Evolutionary conservation across 53 echinoderm and acorn worm species (phyloP), one percentile per base, ranked within the genome.

Genomic region (Crossaster papposus): DNA sequence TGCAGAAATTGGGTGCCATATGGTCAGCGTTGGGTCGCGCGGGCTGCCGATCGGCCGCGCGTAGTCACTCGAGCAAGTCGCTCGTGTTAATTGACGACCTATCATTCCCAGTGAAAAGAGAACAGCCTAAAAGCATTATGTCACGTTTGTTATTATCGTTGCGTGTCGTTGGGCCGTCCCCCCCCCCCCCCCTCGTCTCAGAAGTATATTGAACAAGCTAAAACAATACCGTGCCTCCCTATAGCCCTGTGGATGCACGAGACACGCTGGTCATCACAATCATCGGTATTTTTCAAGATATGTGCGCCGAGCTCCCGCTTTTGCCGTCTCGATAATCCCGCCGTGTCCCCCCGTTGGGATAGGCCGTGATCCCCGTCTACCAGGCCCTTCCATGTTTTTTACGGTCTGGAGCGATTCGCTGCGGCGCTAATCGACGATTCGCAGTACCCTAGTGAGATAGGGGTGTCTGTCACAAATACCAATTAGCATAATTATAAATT

Each of bases 141-240:
- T 50, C 74, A 54, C 85, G 85, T 85, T 85, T 85, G 85, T 85
- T 85, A 73, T 85, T 72, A 23, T 51, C 73, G 85, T 85, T 71
- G 85, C 85, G 73, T 85, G 85, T 85, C 74, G 28, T n/a, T 68
- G n/a, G 68, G 68, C 2, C n/a, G n/a, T n/a, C n/a, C n/a, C n/a
- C 68, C 58, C 12, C 17, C 44, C 9, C 9, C 9, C 44, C 44
- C 44, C 44, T 44, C 5, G 44, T 58, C 58, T 58, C 58, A 58
- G 22, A 58, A 68, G 68, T 26, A 18, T 26, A 7, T 26, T 23
- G 68, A 26, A 26, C 28, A 20, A 23, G 68, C 68, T 68, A 68
- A 68, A 68, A 68, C 68, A 68, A 28, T 68, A 12, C 28, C 14
- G 2, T 58, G 9, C 9, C 68, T 68, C 28, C 68, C 68, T 26